Evolutionary conservation across 2,113 vertebrate genomes (phyloP).

Genomic region (Tinamus guttatus): DNA sequence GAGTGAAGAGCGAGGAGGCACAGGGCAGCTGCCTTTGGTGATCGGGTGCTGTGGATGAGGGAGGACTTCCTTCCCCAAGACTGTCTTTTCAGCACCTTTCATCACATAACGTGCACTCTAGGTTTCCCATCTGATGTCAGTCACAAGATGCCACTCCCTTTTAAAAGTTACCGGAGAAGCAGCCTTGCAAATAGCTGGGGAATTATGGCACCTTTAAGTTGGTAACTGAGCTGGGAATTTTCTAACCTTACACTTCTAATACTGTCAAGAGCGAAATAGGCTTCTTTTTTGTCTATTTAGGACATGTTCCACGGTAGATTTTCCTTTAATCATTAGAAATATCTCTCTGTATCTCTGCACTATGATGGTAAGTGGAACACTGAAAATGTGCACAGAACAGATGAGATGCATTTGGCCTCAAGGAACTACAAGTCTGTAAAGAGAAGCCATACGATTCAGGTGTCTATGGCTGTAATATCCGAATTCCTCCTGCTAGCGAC

Average conservation of each 20-base stretch:
- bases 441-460: neutral
- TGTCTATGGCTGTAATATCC: neutral
- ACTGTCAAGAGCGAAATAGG: neutral
- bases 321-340: neutral
- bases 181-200: constrained; percentile 11
- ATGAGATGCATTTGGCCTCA: constrained; percentile 17
- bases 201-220: neutral
- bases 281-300: neutral
- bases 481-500: neutral
- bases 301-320: neutral
- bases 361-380: neutral
- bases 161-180: neutral
- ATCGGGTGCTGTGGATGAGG: neutral
- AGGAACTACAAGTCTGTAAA: constrained; percentile 13
- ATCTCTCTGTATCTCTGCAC: neutral
- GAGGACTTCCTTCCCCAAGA: neutral
- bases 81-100: constrained; percentile 13
- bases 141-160: neutral
- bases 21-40: neutral
- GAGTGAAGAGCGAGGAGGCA: neutral
- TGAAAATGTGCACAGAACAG: neutral
- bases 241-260: neutral
- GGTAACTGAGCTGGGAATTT: neutral
- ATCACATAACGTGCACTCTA: neutral
- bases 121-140: constrained; percentile 5